These are phyloP conservation scores for Anagrus nilaparvatae DNA, from an alignment of 1,140 invertebrate species.

Conservation along the genomic window DNA sequence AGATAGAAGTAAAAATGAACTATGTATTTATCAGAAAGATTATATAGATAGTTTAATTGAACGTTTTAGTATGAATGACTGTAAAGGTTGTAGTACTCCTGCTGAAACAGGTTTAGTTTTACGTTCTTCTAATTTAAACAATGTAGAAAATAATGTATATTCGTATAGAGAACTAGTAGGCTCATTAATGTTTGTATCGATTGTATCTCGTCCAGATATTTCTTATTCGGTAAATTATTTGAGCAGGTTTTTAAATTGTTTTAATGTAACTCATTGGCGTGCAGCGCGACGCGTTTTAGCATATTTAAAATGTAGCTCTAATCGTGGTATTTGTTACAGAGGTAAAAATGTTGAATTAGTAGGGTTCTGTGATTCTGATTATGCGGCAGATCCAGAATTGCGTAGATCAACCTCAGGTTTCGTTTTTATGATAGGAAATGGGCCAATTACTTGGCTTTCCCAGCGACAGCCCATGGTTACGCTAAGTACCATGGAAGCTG, in stretches of 20 bases:
- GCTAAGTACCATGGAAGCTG: constrained; percentile 20
- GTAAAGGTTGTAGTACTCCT: constrained; percentile 12
- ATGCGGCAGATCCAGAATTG: constrained; percentile 7
- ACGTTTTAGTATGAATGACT: constrained; percentile 13
- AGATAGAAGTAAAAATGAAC: constrained; percentile 8
- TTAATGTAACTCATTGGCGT: not conserved
- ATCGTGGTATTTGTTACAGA: not conserved
- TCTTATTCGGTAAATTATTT: not conserved
- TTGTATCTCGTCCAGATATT: not conserved
- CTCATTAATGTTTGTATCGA: not conserved
- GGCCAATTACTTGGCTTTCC: constrained; percentile 24
- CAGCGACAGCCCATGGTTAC: constrained; percentile 10
- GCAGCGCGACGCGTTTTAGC: not conserved
- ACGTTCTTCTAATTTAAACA: not conserved
- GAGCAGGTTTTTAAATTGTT: not conserved
- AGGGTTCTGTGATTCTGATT: constrained; percentile 15
- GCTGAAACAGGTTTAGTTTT: constrained; percentile 9
- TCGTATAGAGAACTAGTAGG: not conserved
- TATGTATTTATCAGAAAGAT: constrained; percentile 17
- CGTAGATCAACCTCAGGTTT: constrained; percentile 27
- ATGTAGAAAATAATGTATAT: not conserved
- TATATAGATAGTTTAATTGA: constrained; percentile 13
- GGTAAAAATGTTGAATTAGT: not conserved
- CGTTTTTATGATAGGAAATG: constrained; percentile 20
- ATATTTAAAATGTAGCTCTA: not conserved